These are phyloP conservation scores for Murina feae DNA, from an alignment of 2,113 vertebrate genomes.

Conservation along the genomic window DNA sequence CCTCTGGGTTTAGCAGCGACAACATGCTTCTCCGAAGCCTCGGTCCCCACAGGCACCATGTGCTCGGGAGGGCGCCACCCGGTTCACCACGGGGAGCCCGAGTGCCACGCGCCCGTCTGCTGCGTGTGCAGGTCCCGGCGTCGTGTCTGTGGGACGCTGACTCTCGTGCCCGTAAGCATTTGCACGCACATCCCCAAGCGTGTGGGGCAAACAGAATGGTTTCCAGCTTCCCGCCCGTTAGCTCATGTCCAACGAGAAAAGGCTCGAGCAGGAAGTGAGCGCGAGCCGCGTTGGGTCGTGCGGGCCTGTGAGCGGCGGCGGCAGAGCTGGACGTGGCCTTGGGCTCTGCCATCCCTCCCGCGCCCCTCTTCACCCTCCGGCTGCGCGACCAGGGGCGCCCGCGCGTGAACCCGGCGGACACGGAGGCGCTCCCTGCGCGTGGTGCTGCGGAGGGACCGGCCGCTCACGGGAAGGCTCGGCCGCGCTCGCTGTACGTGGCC, in stretches of 20 bases:
- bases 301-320: no score
- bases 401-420: no score
- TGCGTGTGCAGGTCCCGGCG: slow-evolving; percentile 59
- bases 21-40: slow-evolving; percentile 47
- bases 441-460: no score
- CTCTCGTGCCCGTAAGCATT: slow-evolving; percentile 68
- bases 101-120: no score
- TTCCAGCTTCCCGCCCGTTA: slow-evolving; percentile 41
- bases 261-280: neutral
- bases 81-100: slow-evolving; percentile 48
- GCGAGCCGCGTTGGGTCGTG: no score
- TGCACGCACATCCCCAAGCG: slow-evolving; percentile 40
- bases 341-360: no score
- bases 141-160: slow-evolving; percentile 62
- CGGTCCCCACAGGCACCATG: neutral
- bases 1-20: neutral
- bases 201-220: slow-evolving; percentile 38
- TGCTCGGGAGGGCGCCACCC: slow-evolving; percentile 33
- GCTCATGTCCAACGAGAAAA: slow-evolving; percentile 32
- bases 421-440: no score
- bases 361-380: no score
- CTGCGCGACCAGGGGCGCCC: no score
- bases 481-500: no score
- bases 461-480: no score
- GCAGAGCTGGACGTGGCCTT: no score